phyloP scores from a whole-genome alignment of 2,113 vertebrate species.

The Ciconia maguari region DNA sequence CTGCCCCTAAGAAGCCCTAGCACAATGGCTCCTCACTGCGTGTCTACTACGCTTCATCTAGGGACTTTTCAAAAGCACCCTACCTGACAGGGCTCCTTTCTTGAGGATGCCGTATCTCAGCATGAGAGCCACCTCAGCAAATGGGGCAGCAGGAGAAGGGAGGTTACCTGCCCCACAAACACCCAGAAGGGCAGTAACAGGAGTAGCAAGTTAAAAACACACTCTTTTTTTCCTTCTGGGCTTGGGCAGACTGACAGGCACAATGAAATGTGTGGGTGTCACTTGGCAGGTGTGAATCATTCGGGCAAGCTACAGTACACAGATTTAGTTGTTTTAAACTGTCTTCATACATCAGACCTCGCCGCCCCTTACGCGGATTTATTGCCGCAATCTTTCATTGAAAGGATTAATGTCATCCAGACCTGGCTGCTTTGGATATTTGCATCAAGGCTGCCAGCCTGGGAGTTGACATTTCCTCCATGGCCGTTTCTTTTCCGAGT shows the following conservation, averaged over 20 bases:
- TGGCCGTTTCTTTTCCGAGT: neutral
- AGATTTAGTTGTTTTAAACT: constrained; percentile 55
- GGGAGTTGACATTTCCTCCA: neutral
- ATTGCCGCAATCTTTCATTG: neutral
- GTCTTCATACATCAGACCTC: constrained; percentile 36
- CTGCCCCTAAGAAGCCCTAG: neutral
- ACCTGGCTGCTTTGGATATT: neutral
- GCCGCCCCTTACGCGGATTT: neutral
- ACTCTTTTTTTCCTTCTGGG: neutral
- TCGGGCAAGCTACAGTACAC: constrained; percentile 38
- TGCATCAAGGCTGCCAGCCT: constrained; percentile 14
- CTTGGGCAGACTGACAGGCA: constrained; percentile 37
- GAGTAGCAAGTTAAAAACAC: fast-evolving
- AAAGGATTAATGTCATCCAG: constrained; percentile 27
- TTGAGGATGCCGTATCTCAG: neutral
- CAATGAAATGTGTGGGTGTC: constrained; percentile 47
- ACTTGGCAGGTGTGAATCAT: constrained; percentile 47
- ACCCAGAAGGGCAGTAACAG: neutral
- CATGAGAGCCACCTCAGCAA: neutral
- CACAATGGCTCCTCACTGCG: neutral
- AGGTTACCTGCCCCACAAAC: neutral
- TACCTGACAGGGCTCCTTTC: neutral
- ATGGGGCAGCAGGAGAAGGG: neutral
- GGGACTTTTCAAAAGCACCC: neutral
- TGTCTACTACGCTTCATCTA: neutral